Conservation (phyloP, 2,113 vertebrate genomes). For the Psittacara wagleri region DNA sequence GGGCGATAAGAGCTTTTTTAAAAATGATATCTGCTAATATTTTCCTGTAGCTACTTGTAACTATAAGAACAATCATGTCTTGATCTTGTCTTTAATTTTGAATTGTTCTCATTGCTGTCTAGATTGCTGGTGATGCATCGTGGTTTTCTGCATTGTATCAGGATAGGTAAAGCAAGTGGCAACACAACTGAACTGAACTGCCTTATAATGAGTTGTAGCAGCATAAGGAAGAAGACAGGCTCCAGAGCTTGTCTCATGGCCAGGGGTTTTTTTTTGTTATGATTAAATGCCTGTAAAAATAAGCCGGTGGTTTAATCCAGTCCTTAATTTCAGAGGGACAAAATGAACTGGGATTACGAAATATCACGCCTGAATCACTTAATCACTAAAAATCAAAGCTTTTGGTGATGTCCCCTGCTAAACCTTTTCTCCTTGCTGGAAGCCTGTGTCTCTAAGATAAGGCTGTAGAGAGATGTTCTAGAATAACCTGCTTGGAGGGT, state of each 20-base stretch:
- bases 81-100: not conserved
- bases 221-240: not conserved
- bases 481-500: not conserved
- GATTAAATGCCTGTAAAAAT: constrained; percentile 37
- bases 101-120: not conserved
- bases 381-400: constrained; percentile 15
- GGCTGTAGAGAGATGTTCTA: not conserved
- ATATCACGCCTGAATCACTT: not conserved
- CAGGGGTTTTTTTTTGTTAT: not conserved
- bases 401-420: not conserved
- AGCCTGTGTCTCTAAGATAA: not conserved
- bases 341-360: not conserved
- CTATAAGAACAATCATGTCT: rapidly evolving
- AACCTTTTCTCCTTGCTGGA: not conserved
- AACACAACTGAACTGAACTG: not conserved
- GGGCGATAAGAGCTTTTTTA: not conserved
- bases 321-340: not conserved
- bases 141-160: not conserved
- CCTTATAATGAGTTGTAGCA: not conserved
- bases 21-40: not conserved
- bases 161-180: not conserved
- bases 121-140: not conserved
- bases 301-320: constrained; percentile 13
- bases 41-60: not conserved
- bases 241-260: not conserved